Evolutionary conservation across 2,888 invertebrate genomes (phyloP).

Genomic region (Erynnis tages): DNA sequence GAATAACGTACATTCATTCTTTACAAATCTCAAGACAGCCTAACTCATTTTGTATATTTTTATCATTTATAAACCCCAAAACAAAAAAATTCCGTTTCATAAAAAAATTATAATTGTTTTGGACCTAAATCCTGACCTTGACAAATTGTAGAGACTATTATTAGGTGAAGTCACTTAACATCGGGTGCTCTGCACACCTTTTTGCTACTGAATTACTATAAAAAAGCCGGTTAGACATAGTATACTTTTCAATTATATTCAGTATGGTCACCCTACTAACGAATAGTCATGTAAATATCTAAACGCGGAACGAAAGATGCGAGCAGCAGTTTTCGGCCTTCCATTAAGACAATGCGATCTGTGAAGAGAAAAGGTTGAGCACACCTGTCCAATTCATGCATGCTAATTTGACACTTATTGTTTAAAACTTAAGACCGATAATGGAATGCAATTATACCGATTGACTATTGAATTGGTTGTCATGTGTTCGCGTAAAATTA

Average conservation of each 20-base stretch:
- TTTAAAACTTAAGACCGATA: neutral
- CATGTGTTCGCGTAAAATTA: conserved; percentile 25
- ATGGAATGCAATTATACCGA: neutral
- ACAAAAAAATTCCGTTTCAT: too few relatives aligned
- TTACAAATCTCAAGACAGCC: too few relatives aligned
- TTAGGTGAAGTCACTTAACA: too few relatives aligned
- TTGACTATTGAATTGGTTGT: conserved; percentile 19
- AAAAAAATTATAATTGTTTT: too few relatives aligned
- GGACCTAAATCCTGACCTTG: too few relatives aligned
- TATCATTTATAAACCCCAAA: too few relatives aligned
- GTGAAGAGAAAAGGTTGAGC: conserved; percentile 23
- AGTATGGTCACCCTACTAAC: conserved; percentile 9
- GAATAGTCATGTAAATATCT: conserved; percentile 25
- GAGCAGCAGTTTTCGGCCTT: conserved; percentile 26
- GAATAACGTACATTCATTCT: too few relatives aligned
- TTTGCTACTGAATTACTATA: too few relatives aligned
- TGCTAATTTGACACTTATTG: conserved; percentile 17
- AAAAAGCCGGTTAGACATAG: too few relatives aligned
- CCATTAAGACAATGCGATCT: conserved; percentile 21
- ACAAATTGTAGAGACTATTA: too few relatives aligned
- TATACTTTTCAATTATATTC: neutral
- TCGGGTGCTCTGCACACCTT: too few relatives aligned
- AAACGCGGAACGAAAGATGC: conserved; percentile 26
- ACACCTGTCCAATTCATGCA: conserved; percentile 16
- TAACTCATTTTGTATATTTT: too few relatives aligned